A percentile compares a stretch with the other conserved stretches of the same genome.
Conservation (phyloP, 1,140 invertebrate genomes). For the Calliphora vicina region DNA sequence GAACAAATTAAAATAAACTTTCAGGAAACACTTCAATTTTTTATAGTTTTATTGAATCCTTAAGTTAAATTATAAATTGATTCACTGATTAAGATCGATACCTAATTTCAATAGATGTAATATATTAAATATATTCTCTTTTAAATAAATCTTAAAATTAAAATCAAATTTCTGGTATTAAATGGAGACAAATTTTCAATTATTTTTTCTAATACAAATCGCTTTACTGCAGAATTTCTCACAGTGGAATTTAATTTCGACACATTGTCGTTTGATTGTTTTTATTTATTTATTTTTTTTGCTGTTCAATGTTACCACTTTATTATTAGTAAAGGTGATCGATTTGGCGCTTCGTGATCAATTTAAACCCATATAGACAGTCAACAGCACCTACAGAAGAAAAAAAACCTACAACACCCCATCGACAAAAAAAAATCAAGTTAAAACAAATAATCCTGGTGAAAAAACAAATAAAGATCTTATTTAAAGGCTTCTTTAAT, state of each 20-base stretch:
- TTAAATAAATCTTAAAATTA: no score
- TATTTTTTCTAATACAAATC: no score
- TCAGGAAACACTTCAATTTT: no score
- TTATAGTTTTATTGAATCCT: no score
- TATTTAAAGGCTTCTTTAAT: slow-evolving; percentile 1
- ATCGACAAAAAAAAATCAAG: slow-evolving; percentile 12
- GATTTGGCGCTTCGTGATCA: slow-evolving; percentile 62
- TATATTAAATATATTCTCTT: no score
- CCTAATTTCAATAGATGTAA: no score
- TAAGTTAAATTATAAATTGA: no score
- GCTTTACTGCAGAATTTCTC: no score
- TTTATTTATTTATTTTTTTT: not conserved
- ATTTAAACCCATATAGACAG: slow-evolving; percentile 56
- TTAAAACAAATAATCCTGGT: slow-evolving; percentile 7
- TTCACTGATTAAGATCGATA: no score
- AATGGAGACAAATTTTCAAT: no score
- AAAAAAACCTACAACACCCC: not conserved
- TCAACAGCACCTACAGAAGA: not conserved
- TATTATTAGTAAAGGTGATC: slow-evolving; percentile 56
- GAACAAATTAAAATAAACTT: no score
- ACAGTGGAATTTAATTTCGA: not conserved
- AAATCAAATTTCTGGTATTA: no score
- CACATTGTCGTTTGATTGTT: slow-evolving; percentile 25
- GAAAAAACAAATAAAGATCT: slow-evolving; percentile 23
- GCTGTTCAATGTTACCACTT: slow-evolving; percentile 7